Evolutionary conservation across 1,140 invertebrate species (phyloP).

Genomic region (Saccostrea glomerata): DNA sequence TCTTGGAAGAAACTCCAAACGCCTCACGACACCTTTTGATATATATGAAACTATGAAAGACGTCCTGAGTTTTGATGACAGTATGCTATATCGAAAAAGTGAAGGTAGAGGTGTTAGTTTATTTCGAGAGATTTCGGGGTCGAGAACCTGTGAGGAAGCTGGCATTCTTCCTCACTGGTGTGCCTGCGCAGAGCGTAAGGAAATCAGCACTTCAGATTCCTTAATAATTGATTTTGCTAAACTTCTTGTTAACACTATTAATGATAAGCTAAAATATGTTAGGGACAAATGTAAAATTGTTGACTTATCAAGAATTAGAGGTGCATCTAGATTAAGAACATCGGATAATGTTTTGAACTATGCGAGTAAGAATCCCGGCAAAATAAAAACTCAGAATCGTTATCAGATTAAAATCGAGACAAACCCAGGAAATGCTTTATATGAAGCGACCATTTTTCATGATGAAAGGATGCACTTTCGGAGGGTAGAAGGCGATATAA

Average conservation of each 20-base stretch:
- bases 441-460: constrained; percentile 71
- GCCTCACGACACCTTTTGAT: constrained; percentile 80
- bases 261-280: constrained; percentile 73
- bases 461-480: constrained; percentile 54
- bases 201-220: constrained; percentile 60
- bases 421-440: constrained; percentile 70
- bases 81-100: constrained; percentile 45
- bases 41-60: constrained; percentile 77
- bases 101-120: constrained; percentile 74
- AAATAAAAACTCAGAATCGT: constrained; percentile 50
- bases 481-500: constrained; percentile 70
- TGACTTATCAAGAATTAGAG: not conserved
- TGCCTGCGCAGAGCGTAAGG: constrained; percentile 76
- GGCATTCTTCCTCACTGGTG: constrained; percentile 78
- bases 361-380: constrained; percentile 48
- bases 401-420: constrained; percentile 70
- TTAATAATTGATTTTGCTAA: constrained; percentile 73
- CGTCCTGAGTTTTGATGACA: constrained; percentile 71
- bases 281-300: constrained; percentile 57
- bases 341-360: constrained; percentile 52
- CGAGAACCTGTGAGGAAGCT: constrained; percentile 75
- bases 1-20: constrained; percentile 83
- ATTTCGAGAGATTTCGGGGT: constrained; percentile 74
- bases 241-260: constrained; percentile 69
- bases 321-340: constrained; percentile 52